Evolutionary conservation across 2,888 invertebrate genomes (phyloP).

Genomic region (Auanema freiburgensis): DNA sequence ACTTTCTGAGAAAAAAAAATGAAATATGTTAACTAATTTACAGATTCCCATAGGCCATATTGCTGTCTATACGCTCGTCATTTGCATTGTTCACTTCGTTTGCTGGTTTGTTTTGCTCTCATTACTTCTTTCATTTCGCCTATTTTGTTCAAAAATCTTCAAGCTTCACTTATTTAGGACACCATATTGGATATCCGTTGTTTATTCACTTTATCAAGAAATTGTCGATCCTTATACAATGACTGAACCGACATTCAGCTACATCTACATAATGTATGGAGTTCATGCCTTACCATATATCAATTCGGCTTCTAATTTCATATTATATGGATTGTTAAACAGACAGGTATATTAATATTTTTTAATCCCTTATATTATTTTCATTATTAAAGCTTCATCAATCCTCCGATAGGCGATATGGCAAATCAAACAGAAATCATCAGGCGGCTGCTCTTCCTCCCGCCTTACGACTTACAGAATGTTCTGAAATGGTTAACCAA

Average conservation of each 20-base stretch:
- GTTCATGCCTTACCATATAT: slow-evolving; percentile 62
- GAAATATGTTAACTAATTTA: slow-evolving; percentile 8
- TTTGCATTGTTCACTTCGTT: slow-evolving; percentile 60
- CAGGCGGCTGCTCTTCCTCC: slow-evolving; percentile 10
- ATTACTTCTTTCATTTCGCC: too few relatives aligned
- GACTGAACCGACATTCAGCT: slow-evolving; percentile 37
- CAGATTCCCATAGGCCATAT: slow-evolving; percentile 59
- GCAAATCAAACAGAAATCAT: neutral
- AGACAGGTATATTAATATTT: slow-evolving; percentile 33
- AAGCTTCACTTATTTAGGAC: slow-evolving; percentile 31
- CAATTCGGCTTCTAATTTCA: slow-evolving; percentile 61
- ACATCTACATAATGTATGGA: slow-evolving; percentile 62
- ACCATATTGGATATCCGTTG: slow-evolving; percentile 61
- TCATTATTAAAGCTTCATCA: slow-evolving; percentile 14
- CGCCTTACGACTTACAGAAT: slow-evolving; percentile 15
- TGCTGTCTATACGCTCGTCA: slow-evolving; percentile 61
- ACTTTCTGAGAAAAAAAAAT: neutral
- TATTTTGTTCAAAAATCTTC: neutral
- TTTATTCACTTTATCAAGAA: slow-evolving; percentile 55
- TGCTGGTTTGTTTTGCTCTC: slow-evolving; percentile 48
- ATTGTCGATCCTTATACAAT: slow-evolving; percentile 32
- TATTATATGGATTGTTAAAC: slow-evolving; percentile 57
- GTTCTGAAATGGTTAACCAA: slow-evolving; percentile 15
- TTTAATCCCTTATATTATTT: neutral
- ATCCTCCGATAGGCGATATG: neutral